Base-by-base conservation (phyloP, 2,113 vertebrate genomes). In the Rhinolophus ferrumequinum region DNA sequence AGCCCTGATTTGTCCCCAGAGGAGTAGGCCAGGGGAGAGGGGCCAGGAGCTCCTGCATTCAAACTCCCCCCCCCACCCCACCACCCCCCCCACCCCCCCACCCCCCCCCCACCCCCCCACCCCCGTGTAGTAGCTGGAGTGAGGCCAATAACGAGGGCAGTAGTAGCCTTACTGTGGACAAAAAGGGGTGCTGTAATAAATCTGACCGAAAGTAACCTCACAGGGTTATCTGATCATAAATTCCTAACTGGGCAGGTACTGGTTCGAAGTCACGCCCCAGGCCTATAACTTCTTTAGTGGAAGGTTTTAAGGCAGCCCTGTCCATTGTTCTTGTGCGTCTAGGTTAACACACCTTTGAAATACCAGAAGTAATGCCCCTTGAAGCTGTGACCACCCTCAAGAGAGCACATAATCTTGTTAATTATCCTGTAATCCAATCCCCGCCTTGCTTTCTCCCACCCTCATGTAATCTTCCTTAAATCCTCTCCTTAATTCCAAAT, bases 81-180 rank as follows among this genome's bases (percentile, higher is more conserved):
- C 0, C n/a, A n/a, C 75, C 22, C n/a, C n/a, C n/a, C n/a, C 6
- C 2, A 9, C 41, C 47, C 38, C 15, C n/a, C n/a, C n/a, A 9
- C 0, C 54, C 75, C 22, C n/a, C n/a, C n/a, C n/a, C 6, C 2
- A 9, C 41, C 47, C 38, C 15, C 7, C 0, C n/a, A n/a, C 15
- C 44, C 16, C 1, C 19, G 41, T 7, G 44, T 12, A 14, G 21
- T 0, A 0, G 33, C 0, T 24, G 12, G 80, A 35, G 28, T 3
- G 26, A 50, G 7, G 22, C 47, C 4, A 13, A 2, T 21, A 12
- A 4, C 84, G 19, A 4, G 41, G 38, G 24, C 12, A 8, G 35
- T 30, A 28, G 30, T 5, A 33, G 38, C 11, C 72, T n/a, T 33
- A 64, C 58, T 44, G 80, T 62, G 80, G 80, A 14, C 4, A 24